These are phyloP conservation scores for Stomorhina lunata DNA, from an alignment of 2,888 invertebrate species.

Conservation along the genomic window DNA sequence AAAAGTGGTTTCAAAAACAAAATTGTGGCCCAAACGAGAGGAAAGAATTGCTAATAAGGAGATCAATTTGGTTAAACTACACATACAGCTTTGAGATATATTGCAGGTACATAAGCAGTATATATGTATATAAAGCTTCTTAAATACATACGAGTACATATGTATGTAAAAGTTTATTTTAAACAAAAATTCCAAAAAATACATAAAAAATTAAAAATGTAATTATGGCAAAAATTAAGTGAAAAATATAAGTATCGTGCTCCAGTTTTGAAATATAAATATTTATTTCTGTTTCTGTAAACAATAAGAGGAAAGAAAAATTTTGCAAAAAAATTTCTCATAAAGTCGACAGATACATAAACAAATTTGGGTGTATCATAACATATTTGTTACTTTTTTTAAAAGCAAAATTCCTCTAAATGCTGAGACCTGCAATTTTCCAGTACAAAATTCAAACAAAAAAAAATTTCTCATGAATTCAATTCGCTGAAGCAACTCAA, in stretches of 20 bases:
- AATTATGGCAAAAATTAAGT: constrained; percentile 21
- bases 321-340: neutral
- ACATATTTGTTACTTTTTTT: constrained; percentile 2
- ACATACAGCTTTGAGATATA: too few relatives aligned
- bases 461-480: constrained; percentile 6
- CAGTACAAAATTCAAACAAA: neutral
- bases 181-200: neutral
- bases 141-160: constrained; percentile 5
- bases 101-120: neutral
- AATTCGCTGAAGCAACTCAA: neutral
- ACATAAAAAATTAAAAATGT: neutral
- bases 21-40: constrained; percentile 26
- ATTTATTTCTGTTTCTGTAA: neutral
- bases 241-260: constrained; percentile 22
- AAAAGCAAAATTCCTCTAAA: constrained; percentile 37
- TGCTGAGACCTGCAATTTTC: constrained; percentile 36
- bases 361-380: constrained; percentile 36
- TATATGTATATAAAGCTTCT: constrained; percentile 31
- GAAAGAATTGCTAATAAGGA: neutral
- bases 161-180: too few relatives aligned
- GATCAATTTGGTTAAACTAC: constrained; percentile 20
- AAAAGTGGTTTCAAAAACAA: constrained; percentile 52
- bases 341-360: neutral
- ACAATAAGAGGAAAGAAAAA: constrained; percentile 3
- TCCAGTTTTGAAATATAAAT: neutral